Evolutionary conservation across 2,888 invertebrate species (phyloP), one percentile per base, ranked within the genome.

Genomic region (Anorthoa munda): DNA sequence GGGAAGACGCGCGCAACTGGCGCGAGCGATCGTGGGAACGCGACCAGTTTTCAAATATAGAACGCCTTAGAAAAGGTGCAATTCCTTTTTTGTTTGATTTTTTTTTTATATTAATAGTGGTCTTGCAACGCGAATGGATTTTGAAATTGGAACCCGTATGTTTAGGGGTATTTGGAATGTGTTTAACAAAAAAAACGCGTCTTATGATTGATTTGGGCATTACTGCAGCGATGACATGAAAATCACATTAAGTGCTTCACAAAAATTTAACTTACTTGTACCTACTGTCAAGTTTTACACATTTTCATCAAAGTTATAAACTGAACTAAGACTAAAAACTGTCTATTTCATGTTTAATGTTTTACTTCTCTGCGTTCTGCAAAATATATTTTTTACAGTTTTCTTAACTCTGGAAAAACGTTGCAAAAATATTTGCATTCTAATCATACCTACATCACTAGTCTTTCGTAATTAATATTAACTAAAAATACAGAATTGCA

Each of bases 21-120:
- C 96, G 96, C 94, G 94, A 93, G 94, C 94, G 94, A 95, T 92
- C 96, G 96, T 96, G 96, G 96, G 96, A 96, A 96, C 94, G 93
- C 93, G 92, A 93, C 94, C 93, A 93, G 94, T 94, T 94, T 92
- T 94, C 93, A 94, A 95, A 94, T 95, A 93, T 94, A 94, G 94
- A 95, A 94, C 95, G 93, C 93, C 94, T 95, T 95, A 95, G 94
- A 94, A 96, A 96, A 96, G 96, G 95, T 96, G 95, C 96, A 94
- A 95, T 95, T 94, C 93, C 92, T 92, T 94, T 94, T 95, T 93
- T 93, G 89, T 88, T 90, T 84, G 76, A 85, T 89, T 94, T 95
- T 90, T 90, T 94, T 95, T 95, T 94, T 94, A 90, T 94, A 89
- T 90, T 91, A 93, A 93, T 93, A 93, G 90, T 92, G 90, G 91